phyloP scores from a whole-genome alignment of 2,888 invertebrate species.

The Dryadula phaetusa region DNA sequence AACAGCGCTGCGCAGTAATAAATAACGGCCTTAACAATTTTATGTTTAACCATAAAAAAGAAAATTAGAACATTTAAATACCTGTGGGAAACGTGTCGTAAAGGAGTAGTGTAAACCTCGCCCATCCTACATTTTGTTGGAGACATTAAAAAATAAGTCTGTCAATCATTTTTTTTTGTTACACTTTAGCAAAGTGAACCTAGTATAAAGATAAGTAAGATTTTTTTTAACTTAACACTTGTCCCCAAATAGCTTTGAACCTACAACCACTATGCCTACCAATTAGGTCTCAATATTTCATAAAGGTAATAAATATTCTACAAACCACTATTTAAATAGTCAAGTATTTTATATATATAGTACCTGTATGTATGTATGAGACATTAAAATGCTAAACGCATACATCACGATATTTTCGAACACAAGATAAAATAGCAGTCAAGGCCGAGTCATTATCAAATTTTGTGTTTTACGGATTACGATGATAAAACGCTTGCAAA shows the following conservation, averaged over 20 bases:
- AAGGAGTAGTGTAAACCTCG: slow-evolving; percentile 1
- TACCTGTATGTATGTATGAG: background rate
- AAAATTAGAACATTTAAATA: slow-evolving; percentile 26
- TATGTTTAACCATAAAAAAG: slow-evolving; percentile 31
- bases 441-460: slow-evolving; percentile 68
- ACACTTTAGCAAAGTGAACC: background rate
- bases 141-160: background rate
- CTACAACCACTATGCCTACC: background rate
- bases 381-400: slow-evolving; percentile 16
- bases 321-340: background rate
- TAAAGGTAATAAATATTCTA: background rate
- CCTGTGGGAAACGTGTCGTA: slow-evolving; percentile 11
- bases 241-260: background rate
- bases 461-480: slow-evolving; percentile 67
- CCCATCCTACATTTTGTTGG: background rate
- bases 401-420: slow-evolving; percentile 18
- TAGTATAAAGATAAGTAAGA: too few species aligned
- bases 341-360: background rate
- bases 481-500: slow-evolving; percentile 55
- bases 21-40: slow-evolving; percentile 27
- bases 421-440: slow-evolving; percentile 64
- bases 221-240: too few species aligned
- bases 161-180: background rate
- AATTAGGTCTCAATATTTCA: too few species aligned
- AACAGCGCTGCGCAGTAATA: slow-evolving; percentile 27